Conservation (phyloP, 2,797 vertebrate genomes). For the Dermochelys coriacea region DNA sequence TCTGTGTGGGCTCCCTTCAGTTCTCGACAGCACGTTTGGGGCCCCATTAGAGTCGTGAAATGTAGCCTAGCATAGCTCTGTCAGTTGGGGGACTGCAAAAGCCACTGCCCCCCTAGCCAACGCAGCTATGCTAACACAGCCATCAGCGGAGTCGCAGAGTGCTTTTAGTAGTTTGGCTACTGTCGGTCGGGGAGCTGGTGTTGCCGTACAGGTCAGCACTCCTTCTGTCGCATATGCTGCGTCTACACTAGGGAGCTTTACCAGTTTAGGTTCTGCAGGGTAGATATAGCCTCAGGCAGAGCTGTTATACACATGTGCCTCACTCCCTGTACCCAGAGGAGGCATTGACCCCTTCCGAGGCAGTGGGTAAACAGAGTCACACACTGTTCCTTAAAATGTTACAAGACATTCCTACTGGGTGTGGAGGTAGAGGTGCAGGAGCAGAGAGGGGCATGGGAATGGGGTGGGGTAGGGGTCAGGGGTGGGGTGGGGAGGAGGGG, state of each 20-base stretch:
- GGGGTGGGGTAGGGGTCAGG: too few species aligned
- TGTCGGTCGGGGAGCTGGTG: background rate
- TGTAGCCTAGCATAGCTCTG: background rate
- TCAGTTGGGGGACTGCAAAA: background rate
- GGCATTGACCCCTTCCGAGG: background rate
- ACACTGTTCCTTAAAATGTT: background rate
- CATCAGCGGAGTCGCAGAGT: background rate
- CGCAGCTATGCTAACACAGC: background rate
- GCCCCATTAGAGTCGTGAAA: background rate
- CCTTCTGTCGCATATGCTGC: background rate
- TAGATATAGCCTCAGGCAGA: background rate
- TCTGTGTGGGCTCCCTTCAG: background rate
- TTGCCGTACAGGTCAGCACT: background rate
- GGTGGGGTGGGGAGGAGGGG: background rate
- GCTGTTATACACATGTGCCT: background rate
- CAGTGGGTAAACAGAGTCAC: background rate
- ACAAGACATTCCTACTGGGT: background rate
- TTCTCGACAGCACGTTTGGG: background rate
- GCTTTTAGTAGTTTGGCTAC: background rate
- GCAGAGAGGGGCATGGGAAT: background rate
- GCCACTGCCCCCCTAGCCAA: accelerated
- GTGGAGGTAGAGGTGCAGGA: background rate
- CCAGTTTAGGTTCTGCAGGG: too few species aligned
- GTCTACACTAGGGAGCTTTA: background rate
- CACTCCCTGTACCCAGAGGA: background rate